phyloP scores from a whole-genome alignment of 2,888 invertebrate species.

The Chymomyza amoena region DNA sequence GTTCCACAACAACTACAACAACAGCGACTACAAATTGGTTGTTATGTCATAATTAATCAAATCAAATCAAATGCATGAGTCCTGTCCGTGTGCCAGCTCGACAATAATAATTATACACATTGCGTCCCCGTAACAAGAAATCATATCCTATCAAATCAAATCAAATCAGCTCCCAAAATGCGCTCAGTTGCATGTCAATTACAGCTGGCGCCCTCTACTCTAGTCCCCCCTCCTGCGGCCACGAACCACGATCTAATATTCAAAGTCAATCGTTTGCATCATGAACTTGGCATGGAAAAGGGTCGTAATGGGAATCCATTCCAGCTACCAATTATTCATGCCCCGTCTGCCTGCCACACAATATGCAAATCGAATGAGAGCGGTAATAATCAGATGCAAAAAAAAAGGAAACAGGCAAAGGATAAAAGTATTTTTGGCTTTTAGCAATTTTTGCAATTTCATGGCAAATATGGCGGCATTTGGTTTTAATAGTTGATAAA shows the following conservation, averaged over 20 bases:
- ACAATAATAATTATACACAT: slow-evolving; percentile 48
- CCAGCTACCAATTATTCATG: slow-evolving; percentile 59
- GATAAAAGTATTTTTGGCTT: slow-evolving; percentile 15
- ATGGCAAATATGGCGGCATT: slow-evolving; percentile 67
- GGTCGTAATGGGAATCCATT: slow-evolving; percentile 21
- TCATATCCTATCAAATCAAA: neutral
- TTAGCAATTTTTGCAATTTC: slow-evolving; percentile 58
- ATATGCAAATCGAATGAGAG: slow-evolving; percentile 70
- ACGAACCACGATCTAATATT: slow-evolving; percentile 49
- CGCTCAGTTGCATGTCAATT: slow-evolving; percentile 68
- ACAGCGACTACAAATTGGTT: slow-evolving; percentile 24
- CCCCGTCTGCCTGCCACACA: slow-evolving; percentile 46
- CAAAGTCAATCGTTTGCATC: slow-evolving; percentile 62
- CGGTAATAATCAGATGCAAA: slow-evolving; percentile 53
- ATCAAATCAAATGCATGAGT: slow-evolving; percentile 62
- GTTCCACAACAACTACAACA: neutral
- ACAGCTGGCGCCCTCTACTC: slow-evolving; percentile 48
- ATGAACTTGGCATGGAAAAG: slow-evolving; percentile 50
- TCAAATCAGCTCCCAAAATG: slow-evolving; percentile 62
- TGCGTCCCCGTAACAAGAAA: slow-evolving; percentile 42
- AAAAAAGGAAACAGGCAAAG: neutral
- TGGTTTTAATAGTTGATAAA: slow-evolving; percentile 69
- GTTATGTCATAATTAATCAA: slow-evolving; percentile 63
- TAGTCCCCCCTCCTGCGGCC: neutral
- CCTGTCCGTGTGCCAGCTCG: neutral